Evolutionary conservation across 1,140 invertebrate genomes (phyloP).

Genomic region (Cecropterus lyciades): DNA sequence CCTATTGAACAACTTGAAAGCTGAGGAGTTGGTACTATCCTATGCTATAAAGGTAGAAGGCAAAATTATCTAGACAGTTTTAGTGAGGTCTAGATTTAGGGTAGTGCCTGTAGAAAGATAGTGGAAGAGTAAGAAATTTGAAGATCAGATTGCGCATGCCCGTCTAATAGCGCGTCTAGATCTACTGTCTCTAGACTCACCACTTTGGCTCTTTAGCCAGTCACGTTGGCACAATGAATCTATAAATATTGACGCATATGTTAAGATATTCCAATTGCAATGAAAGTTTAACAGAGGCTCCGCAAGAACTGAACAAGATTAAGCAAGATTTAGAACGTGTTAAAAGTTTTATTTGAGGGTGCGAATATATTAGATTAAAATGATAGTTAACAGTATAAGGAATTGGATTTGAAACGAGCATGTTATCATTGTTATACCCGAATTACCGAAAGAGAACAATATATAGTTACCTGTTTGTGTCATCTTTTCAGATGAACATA

Average conservation of each 20-base stretch:
- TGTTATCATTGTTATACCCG: constrained; percentile 18
- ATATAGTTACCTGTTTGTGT: constrained; percentile 89
- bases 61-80: constrained; percentile 16
- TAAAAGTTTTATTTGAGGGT: constrained; percentile 26
- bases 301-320: constrained; percentile 19
- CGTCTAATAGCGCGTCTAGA: constrained; percentile 75
- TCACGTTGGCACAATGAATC: constrained; percentile 83
- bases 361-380: constrained; percentile 22
- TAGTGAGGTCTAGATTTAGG: constrained; percentile 27
- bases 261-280: constrained; percentile 41
- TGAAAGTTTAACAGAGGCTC: constrained; percentile 1
- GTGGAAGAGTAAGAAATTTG: constrained; percentile 33
- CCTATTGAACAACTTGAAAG: constrained; percentile 24
- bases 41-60: constrained; percentile 30
- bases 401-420: constrained; percentile 17
- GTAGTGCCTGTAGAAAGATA: constrained; percentile 33
- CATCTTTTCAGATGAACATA: constrained; percentile 94
- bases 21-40: constrained; percentile 19
- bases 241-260: constrained; percentile 71
- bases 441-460: background rate
- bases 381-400: constrained; percentile 10
- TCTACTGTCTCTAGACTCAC: constrained; percentile 81
- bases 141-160: constrained; percentile 70
- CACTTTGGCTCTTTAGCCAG: constrained; percentile 81
- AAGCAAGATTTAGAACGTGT: constrained; percentile 32